These are phyloP conservation scores for Netelia melanura DNA, from an alignment of 2,888 invertebrate species.

Conservation along the genomic window DNA sequence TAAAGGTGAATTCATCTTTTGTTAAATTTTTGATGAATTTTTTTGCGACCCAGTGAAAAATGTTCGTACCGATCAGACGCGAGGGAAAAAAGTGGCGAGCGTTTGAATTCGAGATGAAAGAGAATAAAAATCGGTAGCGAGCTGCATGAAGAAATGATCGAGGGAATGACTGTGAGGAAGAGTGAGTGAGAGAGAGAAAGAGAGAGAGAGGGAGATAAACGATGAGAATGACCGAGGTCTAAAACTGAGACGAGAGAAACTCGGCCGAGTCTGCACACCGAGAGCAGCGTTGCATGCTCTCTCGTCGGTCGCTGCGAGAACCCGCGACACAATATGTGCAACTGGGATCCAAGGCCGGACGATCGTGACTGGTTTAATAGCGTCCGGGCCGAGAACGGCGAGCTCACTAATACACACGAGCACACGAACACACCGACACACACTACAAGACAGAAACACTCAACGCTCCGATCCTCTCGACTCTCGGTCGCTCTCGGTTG, in stretches of 20 bases:
- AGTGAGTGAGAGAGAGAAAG: no score
- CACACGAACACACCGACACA: constrained; percentile 1
- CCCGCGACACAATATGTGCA: constrained; percentile 78
- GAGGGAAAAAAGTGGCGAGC: constrained; percentile 58
- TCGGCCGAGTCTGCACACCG: constrained; percentile 60
- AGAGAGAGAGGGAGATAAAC: constrained; percentile 39
- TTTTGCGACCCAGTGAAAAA: constrained; percentile 23
- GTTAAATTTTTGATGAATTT: no score
- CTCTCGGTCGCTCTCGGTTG: constrained; percentile 61
- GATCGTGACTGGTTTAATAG: constrained; percentile 83
- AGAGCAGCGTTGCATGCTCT: constrained; percentile 27
- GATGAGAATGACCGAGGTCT: constrained; percentile 51
- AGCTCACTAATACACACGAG: constrained; percentile 32
- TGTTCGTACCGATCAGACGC: constrained; percentile 26
- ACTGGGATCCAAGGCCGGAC: constrained; percentile 81
- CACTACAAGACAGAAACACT: constrained; percentile 22
- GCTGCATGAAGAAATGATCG: constrained; percentile 43
- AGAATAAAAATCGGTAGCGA: constrained; percentile 32
- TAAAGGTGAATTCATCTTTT: no score
- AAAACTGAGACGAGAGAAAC: constrained; percentile 67
- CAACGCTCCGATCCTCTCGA: constrained; percentile 50
- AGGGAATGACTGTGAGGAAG: no score
- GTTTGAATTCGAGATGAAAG: constrained; percentile 50
- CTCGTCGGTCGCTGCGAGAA: constrained; percentile 50
- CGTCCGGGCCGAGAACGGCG: constrained; percentile 74